Base-by-base conservation (phyloP, 2,113 vertebrate genomes). In the Ceyx melanurus region DNA sequence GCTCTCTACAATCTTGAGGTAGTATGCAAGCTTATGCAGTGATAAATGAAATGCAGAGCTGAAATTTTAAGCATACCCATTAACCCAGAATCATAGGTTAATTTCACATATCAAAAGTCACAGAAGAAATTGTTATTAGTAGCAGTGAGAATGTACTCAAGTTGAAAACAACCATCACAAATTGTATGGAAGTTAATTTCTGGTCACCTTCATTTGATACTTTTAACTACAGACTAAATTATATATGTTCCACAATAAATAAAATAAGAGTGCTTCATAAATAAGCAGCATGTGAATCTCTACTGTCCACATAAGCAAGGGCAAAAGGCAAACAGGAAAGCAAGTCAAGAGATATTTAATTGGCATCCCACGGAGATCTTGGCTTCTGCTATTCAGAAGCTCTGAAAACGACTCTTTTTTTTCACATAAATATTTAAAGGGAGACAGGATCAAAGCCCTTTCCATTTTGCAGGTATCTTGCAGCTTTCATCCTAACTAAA, bases 341-440 rank as follows among this genome's bases (percentile, higher is more conserved):
- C 68, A 75, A 68, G 57, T 76, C 81, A 78, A 62, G 58, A 95
- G 78, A 82, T 72, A 74, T 89, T 95, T 97, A 97, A 97, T 96
- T 97, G 96, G 96, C 78, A 76, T 70, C 95, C 95, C 71, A 71
- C 93, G n/a, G 93, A 94, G 93, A 61, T 58, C 54, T 81, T 93
- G 87, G 90, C 76, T 89, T 92, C 82, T 64, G 82, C 68, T 66
- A 94, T 92, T 95, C 93, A 95, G 68, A 77, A 91, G 51, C 72
- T 83, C 65, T 60, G 67, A 80, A 93, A 84, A 15, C 0, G 53
- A 22, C 29, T 53, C 31, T 53, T 90, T 92, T 87, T 50, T 86
- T 89, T 71, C 48, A 48, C 64, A 96, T 97, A 95, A 97, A 97
- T 97, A 96, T 97, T 96, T 96, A 67, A 97, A 87, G 17, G 8